These are phyloP conservation scores for Engraulis encrasicolus DNA, from an alignment of 2,113 vertebrate genomes.

Conservation along the genomic window DNA sequence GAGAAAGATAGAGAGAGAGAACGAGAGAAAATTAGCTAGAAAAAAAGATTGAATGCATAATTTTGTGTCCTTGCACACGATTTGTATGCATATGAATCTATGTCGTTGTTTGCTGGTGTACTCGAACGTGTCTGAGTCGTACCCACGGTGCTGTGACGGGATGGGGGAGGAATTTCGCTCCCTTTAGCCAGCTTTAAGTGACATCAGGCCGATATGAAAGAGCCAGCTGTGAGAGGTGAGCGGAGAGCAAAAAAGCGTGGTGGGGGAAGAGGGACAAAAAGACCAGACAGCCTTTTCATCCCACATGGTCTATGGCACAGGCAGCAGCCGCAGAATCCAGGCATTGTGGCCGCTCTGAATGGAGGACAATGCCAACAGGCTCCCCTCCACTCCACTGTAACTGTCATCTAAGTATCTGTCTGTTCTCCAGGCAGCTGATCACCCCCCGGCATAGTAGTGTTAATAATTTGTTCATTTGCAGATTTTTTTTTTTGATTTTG, in stretches of 20 bases:
- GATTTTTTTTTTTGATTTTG: background rate
- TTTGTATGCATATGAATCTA: background rate
- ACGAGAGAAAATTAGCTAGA: too few relatives aligned
- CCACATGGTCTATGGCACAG: background rate
- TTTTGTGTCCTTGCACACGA: background rate
- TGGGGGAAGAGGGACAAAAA: background rate
- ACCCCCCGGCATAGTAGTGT: background rate
- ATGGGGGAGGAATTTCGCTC: background rate
- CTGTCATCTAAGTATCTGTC: background rate
- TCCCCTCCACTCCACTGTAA: constrained; percentile 8
- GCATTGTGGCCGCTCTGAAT: constrained; percentile 16
- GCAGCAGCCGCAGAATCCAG: background rate
- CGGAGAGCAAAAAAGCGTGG: background rate
- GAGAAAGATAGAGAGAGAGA: too few relatives aligned
- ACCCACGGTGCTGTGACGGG: background rate
- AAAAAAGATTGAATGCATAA: too few relatives aligned
- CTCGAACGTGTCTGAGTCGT: constrained; percentile 12
- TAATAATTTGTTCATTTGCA: background rate
- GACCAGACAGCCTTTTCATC: constrained; percentile 2
- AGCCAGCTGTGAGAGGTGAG: constrained; percentile 22
- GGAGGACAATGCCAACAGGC: background rate
- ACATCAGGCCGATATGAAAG: constrained; percentile 10
- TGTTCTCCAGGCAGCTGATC: background rate
- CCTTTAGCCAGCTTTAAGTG: background rate
- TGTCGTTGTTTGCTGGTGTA: constrained; percentile 7